phyloP scores from a whole-genome alignment of 2,797 vertebrate genomes.

The Poecilia velifera region DNA sequence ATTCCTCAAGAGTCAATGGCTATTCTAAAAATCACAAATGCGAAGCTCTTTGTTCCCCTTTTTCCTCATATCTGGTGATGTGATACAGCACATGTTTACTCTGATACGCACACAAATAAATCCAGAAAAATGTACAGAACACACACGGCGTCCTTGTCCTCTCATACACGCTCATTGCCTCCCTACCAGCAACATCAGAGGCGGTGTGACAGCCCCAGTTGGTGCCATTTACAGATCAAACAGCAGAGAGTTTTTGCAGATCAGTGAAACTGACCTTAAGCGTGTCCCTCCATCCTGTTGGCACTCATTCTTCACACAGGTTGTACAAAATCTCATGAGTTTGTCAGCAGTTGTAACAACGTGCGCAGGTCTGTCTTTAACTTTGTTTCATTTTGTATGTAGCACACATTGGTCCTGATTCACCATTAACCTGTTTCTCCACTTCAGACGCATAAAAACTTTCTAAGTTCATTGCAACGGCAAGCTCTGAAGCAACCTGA shows the following conservation, averaged over 20 bases:
- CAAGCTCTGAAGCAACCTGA: neutral
- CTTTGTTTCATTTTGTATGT: constrained; percentile 8
- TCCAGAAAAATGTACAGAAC: constrained; percentile 15
- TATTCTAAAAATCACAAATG: constrained; percentile 62
- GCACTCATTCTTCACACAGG: constrained; percentile 57
- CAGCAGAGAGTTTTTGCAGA: constrained; percentile 63
- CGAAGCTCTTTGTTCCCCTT: constrained; percentile 35
- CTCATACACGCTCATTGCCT: constrained; percentile 42
- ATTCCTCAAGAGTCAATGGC: constrained; percentile 65
- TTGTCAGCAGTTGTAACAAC: constrained; percentile 35
- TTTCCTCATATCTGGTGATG: constrained; percentile 22
- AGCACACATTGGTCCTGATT: neutral
- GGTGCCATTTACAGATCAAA: constrained; percentile 78
- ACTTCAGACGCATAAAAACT: neutral
- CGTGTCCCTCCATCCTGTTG: constrained; percentile 46
- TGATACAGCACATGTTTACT: constrained; percentile 38
- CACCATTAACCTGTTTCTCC: neutral
- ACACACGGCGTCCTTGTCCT: constrained; percentile 11
- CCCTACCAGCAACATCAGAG: constrained; percentile 64
- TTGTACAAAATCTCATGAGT: constrained; percentile 36
- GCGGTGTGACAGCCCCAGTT: constrained; percentile 54
- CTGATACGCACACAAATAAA: constrained; percentile 22
- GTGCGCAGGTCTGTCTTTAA: constrained; percentile 29
- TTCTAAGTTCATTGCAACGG: neutral
- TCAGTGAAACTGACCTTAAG: constrained; percentile 72